A percentile compares a stretch with the other conserved stretches of the same genome.
These are phyloP conservation scores for Oreochromis mossambicus DNA, from an alignment of 2,797 vertebrate genomes.

Conservation along the genomic window DNA sequence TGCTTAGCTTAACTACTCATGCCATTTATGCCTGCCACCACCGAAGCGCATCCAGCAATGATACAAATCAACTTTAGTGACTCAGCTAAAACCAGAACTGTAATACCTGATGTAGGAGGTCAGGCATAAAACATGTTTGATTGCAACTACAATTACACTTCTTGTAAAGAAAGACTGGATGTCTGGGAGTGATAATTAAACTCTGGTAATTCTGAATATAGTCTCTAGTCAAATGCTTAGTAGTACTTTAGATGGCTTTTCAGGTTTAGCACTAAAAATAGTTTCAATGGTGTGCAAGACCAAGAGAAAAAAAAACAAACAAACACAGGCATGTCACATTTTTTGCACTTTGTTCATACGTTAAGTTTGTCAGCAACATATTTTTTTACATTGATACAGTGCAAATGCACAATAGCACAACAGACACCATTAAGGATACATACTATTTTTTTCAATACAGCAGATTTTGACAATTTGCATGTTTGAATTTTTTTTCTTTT, in stretches of 20 bases:
- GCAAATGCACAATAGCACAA: conserved; percentile 75
- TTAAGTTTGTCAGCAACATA: conserved; percentile 60
- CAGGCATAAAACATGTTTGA: background rate
- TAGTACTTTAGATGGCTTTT: background rate
- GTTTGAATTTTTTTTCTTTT: conserved; percentile 47
- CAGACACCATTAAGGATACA: conserved; percentile 70
- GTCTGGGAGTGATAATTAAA: background rate
- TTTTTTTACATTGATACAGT: conserved; percentile 72
- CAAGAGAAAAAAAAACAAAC: conserved; percentile 1
- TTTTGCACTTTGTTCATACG: conserved; percentile 67
- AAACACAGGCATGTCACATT: conserved; percentile 32
- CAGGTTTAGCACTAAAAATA: background rate
- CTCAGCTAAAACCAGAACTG: background rate
- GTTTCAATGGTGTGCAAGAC: background rate
- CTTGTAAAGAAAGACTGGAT: background rate
- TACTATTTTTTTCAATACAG: conserved; percentile 68
- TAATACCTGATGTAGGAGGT: background rate
- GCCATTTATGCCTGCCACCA: background rate
- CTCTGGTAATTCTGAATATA: background rate
- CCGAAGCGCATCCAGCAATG: background rate
- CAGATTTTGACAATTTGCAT: conserved; percentile 67
- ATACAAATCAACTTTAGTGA: background rate
- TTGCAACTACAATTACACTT: background rate
- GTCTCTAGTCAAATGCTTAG: background rate
- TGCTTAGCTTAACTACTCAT: background rate